A percentile compares a stretch with the other conserved stretches of the same genome.
Conservation (phyloP, 2,113 vertebrate species). For the Campylomormyrus tamandua region DNA sequence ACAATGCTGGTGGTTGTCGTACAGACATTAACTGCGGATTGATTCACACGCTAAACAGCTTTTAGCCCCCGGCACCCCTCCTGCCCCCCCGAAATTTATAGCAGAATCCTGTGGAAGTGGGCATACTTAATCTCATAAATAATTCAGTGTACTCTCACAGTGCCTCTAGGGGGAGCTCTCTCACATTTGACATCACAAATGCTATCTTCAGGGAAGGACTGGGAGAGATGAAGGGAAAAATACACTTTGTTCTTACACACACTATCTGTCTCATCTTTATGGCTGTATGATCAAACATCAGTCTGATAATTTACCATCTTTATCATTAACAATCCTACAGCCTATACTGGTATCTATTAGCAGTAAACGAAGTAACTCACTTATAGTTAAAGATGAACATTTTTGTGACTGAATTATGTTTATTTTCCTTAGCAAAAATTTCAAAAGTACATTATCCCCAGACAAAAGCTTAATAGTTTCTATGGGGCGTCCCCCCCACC, state of each 20-base stretch:
- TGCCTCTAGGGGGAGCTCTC: slow-evolving; percentile 7
- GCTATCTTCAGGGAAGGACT: background rate
- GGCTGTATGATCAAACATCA: background rate
- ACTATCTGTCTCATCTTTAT: background rate
- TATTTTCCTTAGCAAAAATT: background rate
- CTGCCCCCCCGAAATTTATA: background rate
- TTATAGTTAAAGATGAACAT: background rate
- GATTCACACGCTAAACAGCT: background rate
- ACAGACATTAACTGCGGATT: background rate
- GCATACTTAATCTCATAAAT: background rate
- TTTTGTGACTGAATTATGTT: background rate
- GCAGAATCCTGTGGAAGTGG: background rate
- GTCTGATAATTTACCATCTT: background rate
- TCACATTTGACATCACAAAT: background rate
- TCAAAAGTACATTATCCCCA: background rate
- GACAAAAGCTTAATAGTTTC: background rate
- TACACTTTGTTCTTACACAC: background rate
- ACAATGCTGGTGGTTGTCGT: background rate
- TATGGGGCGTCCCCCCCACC: background rate
- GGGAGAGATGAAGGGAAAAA: background rate
- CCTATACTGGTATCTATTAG: background rate
- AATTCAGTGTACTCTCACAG: background rate
- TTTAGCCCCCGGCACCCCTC: background rate
- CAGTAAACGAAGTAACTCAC: background rate
- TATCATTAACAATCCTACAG: background rate